Conservation (phyloP, 2,888 invertebrate species). For the Andrena camellia region DNA sequence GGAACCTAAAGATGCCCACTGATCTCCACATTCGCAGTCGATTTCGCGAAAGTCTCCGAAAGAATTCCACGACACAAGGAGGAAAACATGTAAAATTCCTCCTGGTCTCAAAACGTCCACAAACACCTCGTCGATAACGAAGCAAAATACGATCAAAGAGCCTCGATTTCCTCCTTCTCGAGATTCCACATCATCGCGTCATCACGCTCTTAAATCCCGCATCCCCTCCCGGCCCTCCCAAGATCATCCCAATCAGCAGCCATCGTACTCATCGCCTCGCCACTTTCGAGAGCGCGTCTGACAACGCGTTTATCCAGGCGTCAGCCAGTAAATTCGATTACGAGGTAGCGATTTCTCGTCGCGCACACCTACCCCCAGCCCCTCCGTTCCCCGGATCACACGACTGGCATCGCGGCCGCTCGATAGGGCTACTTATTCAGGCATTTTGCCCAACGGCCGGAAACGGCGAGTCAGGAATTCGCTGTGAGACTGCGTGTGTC, state of each 20-base stretch:
- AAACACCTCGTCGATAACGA: conserved; percentile 15
- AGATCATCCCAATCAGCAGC: neutral
- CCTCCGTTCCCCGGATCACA: neutral
- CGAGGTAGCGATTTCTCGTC: conserved; percentile 20
- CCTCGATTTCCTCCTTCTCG: conserved; percentile 6
- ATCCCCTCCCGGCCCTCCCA: neutral
- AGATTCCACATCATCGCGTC: conserved; percentile 5
- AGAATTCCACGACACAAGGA: neutral
- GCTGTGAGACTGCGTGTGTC: conserved; percentile 61
- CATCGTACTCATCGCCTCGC: neutral
- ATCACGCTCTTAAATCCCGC: conserved; percentile 8
- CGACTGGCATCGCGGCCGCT: neutral
- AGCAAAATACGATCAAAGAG: conserved; percentile 14
- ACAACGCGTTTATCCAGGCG: neutral
- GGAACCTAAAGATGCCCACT: too few relatives aligned
- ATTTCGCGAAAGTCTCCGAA: neutral
- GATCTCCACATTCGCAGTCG: too few relatives aligned
- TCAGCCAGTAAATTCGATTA: conserved; percentile 37
- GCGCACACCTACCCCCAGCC: neutral
- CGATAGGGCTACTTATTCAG: conserved; percentile 57
- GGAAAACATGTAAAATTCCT: neutral
- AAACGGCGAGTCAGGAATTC: conserved; percentile 68
- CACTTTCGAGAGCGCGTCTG: neutral
- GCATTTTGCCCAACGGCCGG: conserved; percentile 62
- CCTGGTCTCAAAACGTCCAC: neutral